A percentile compares a stretch with the other conserved stretches of the same genome.
These are phyloP conservation scores for Lucinisca nassula DNA, from an alignment of 2,888 invertebrate genomes.

Conservation along the genomic window DNA sequence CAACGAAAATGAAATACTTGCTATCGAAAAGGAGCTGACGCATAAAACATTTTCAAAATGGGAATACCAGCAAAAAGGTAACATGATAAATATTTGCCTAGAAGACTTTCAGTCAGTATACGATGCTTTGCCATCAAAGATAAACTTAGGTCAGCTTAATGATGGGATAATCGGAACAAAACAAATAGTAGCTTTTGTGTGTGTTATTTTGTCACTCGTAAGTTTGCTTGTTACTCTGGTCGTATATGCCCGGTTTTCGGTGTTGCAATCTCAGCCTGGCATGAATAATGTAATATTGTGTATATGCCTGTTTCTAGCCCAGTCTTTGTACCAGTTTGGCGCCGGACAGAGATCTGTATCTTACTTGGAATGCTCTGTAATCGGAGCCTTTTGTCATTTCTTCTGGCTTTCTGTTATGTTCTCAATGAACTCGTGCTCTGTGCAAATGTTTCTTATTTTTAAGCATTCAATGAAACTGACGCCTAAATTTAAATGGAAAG, in stretches of 20 bases:
- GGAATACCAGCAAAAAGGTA: neutral
- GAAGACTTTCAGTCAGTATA: neutral
- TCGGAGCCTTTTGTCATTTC: slow-evolving; percentile 59
- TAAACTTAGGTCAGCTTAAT: neutral
- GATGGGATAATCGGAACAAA: slow-evolving; percentile 7
- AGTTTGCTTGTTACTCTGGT: slow-evolving; percentile 37
- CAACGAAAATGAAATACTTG: neutral
- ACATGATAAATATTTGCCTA: neutral
- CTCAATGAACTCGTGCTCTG: slow-evolving; percentile 57
- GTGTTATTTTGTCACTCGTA: slow-evolving; percentile 25
- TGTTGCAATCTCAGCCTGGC: slow-evolving; percentile 56
- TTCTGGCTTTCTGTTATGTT: slow-evolving; percentile 54
- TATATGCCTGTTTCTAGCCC: slow-evolving; percentile 37
- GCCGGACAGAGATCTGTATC: slow-evolving; percentile 17
- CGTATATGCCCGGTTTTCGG: slow-evolving; percentile 42
- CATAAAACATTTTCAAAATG: neutral
- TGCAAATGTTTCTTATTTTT: slow-evolving; percentile 57
- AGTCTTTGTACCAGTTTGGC: slow-evolving; percentile 56
- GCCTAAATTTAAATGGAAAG: neutral
- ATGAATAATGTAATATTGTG: slow-evolving; percentile 52
- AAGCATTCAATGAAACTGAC: neutral
- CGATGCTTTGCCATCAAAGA: neutral
- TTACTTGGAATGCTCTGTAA: slow-evolving; percentile 15
- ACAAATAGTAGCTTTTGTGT: slow-evolving; percentile 38
- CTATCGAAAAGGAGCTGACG: neutral